These are phyloP conservation scores for Caenorhabditis latens DNA, from an alignment of 1,140 invertebrate genomes.

Conservation along the genomic window DNA sequence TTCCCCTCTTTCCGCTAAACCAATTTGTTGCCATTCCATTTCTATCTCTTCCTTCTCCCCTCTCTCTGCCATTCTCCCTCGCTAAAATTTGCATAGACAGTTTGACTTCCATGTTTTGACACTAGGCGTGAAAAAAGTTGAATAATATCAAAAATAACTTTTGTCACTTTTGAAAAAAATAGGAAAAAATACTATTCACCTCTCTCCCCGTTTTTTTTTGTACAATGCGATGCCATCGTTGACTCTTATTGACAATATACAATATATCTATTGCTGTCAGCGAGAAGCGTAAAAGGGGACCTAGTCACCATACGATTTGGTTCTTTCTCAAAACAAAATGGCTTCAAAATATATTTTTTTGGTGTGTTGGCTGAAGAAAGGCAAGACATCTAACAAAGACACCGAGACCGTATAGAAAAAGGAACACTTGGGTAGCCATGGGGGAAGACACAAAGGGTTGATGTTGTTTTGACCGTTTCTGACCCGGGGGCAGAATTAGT, in stretches of 20 bases:
- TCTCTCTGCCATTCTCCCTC: neutral
- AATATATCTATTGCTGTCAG: neutral
- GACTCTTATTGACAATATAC: constrained; percentile 30
- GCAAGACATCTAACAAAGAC: constrained; percentile 12
- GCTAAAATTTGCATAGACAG: constrained; percentile 7
- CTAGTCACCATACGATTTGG: constrained; percentile 44
- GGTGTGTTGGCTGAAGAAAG: neutral
- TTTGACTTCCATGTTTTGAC: neutral
- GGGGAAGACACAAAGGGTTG: neutral
- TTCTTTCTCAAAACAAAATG: constrained; percentile 50
- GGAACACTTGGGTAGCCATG: no score
- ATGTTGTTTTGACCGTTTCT: constrained; percentile 45
- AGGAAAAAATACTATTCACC: neutral
- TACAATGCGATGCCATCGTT: constrained; percentile 36
- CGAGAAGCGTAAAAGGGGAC: neutral
- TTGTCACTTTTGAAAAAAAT: no score
- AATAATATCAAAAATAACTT: constrained; percentile 18
- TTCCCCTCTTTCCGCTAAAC: constrained; percentile 27
- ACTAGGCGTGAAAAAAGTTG: neutral
- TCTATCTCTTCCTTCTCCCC: neutral
- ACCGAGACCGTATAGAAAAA: constrained; percentile 40
- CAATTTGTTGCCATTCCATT: constrained; percentile 38
- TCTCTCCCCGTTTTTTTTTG: neutral
- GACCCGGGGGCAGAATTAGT: constrained; percentile 3
- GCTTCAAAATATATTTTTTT: constrained; percentile 51